phyloP scores from a whole-genome alignment of 2,113 vertebrate species.

The Corydoras maculifer region DNA sequence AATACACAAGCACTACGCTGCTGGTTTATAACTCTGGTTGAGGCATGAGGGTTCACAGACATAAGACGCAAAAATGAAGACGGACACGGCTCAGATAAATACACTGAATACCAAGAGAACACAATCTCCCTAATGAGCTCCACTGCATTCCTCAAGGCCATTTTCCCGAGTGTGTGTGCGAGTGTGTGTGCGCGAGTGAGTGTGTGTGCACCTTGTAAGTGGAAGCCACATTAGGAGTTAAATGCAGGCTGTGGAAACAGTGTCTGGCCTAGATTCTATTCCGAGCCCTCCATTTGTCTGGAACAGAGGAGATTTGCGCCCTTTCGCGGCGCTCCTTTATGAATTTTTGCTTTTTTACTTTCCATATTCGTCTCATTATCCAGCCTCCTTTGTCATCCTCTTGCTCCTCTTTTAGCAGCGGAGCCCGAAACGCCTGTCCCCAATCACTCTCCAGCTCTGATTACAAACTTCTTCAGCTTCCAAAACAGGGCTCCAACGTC shows the following conservation, averaged over 20 bases:
- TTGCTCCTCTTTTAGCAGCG: slow-evolving; percentile 16
- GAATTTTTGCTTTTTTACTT: slow-evolving; percentile 13
- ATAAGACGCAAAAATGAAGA: background rate
- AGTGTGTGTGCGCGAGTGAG: background rate
- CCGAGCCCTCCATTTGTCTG: slow-evolving; percentile 27
- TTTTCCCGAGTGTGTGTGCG: slow-evolving; percentile 8
- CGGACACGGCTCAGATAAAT: slow-evolving; percentile 23
- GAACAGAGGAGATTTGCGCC: slow-evolving; percentile 21
- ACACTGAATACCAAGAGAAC: slow-evolving; percentile 20
- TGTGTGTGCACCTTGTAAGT: background rate
- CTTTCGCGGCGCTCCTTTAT: background rate
- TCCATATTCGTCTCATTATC: slow-evolving; percentile 28
- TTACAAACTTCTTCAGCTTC: slow-evolving; percentile 25
- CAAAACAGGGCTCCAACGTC: slow-evolving; percentile 26
- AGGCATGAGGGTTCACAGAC: background rate
- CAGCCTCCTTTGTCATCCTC: background rate
- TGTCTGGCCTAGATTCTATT: slow-evolving; percentile 48
- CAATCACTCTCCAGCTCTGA: slow-evolving; percentile 13
- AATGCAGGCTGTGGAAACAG: slow-evolving; percentile 24
- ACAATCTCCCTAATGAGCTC: slow-evolving; percentile 31
- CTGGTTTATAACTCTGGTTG: slow-evolving; percentile 2
- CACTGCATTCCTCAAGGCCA: slow-evolving; percentile 30
- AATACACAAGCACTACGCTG: slow-evolving; percentile 1
- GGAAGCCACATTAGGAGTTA: slow-evolving; percentile 29
- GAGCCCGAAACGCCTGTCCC: slow-evolving; percentile 6